Evolutionary conservation across 1,140 invertebrate genomes (phyloP), one percentile per base, ranked within the genome.

Genomic region (Calephelis virginiensis): DNA sequence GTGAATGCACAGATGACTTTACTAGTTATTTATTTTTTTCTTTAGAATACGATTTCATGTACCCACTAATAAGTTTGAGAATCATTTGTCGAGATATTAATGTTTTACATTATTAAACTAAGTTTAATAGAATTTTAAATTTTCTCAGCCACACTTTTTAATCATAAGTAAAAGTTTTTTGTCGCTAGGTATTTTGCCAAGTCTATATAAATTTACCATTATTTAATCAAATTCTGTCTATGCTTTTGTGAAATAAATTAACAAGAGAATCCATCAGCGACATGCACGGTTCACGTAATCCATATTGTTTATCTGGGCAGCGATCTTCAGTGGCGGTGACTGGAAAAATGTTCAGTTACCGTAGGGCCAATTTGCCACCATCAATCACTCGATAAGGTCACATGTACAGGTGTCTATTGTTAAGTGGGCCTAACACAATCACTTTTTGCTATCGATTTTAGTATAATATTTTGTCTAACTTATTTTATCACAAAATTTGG

Each of bases 321-420:
- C 61, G 73, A 77, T 81, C 78, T 76, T 72, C 61, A 66, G 61
- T 70, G 61, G 66, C 63, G 14, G 40, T 28, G 61, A 67, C 67
- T 74, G 73, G 67, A 68, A 72, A 75, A 73, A 69, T 73, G 67
- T 65, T 64, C 61, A 63, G 13, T 11, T 47, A 62, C 5, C n/a
- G 49, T 14, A 65, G 67, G 74, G 66, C 68, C 66, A 66, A 78
- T 82, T 77, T 80, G 80, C 78, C 77, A 75, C 75, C 66, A 82
- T 82, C 80, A 73, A 82, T 82, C 80, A 79, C 49, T 78, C 13
- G 43, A 49, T 74, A 72, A 82, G 76, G 77, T 73, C 78, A 79
- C 69, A 13, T 65, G 68, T 60, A 43, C 77, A 78, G 74, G 74
- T 77, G 74, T 62, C 56, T 67, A 72, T 53, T 53, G 50, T 53